A percentile compares a stretch with the other conserved stretches of the same genome.
Conservation (phyloP, 64 coral and sea anemone species). For the Catalaphyllia jardinei region DNA sequence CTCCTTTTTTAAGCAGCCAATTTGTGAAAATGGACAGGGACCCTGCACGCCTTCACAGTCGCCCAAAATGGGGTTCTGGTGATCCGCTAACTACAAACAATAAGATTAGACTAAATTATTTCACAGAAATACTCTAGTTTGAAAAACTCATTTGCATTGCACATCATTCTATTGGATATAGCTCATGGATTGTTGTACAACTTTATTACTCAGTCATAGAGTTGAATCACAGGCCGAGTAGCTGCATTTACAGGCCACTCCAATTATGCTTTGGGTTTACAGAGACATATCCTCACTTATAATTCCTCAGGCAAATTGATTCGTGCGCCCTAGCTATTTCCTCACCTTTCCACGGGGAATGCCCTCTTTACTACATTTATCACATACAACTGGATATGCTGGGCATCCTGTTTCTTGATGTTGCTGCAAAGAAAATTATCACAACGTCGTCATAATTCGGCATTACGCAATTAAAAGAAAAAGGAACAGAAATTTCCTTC, state of each 20-base stretch:
- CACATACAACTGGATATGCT: constrained; percentile 5
- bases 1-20: constrained; percentile 36
- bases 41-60: constrained; percentile 35
- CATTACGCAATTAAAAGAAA: too few relatives aligned
- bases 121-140: neutral
- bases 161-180: too few relatives aligned
- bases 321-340: neutral
- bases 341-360: constrained; percentile 16
- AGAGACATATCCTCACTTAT: too few relatives aligned
- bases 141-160: neutral
- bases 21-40: constrained; percentile 37
- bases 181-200: too few relatives aligned
- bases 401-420: constrained; percentile 10
- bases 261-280: too few relatives aligned
- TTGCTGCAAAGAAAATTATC: neutral
- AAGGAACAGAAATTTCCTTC: too few relatives aligned
- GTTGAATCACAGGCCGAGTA: too few relatives aligned
- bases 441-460: neutral
- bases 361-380: constrained; percentile 6
- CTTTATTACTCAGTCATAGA: too few relatives aligned
- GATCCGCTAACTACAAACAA: constrained; percentile 43
- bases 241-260: too few relatives aligned
- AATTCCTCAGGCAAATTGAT: too few relatives aligned
- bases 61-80: constrained; percentile 22
- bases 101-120: neutral